phyloP scores from a whole-genome alignment of 2,888 invertebrate species.

The Athalia cordata region DNA sequence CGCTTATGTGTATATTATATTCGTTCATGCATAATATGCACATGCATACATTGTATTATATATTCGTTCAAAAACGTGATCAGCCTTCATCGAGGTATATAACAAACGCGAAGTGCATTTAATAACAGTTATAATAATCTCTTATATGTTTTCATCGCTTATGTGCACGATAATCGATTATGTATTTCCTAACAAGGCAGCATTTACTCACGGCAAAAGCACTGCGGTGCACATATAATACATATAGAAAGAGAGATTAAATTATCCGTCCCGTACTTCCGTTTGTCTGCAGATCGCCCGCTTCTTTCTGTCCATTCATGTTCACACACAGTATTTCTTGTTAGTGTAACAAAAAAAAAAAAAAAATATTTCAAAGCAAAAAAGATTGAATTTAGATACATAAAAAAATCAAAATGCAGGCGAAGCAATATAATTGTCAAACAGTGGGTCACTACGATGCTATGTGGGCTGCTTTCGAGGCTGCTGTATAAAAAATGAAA shows the following conservation, averaged over 20 bases:
- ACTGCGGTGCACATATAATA: not conserved
- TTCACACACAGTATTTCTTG: not conserved
- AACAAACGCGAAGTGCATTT: too few species aligned
- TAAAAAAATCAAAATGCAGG: too few species aligned
- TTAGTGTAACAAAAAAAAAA: too few species aligned
- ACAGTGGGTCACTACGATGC: not conserved
- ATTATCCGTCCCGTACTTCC: constrained; percentile 14
- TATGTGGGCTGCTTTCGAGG: constrained; percentile 31
- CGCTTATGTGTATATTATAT: not conserved
- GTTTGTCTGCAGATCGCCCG: constrained; percentile 22
- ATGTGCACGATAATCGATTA: not conserved
- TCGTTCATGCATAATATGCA: too few species aligned
- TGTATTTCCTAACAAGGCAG: not conserved
- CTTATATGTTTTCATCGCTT: not conserved
- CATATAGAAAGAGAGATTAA: constrained; percentile 23
- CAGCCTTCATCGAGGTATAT: constrained; percentile 20
- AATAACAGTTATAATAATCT: constrained; percentile 5
- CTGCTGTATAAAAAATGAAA: not conserved
- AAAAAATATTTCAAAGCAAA: too few species aligned
- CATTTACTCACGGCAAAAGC: not conserved
- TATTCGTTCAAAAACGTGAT: constrained; percentile 12
- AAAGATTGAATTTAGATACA: too few species aligned
- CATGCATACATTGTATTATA: not conserved
- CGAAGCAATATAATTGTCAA: too few species aligned
- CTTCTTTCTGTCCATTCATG: constrained; percentile 31